Evolutionary conservation across 2,113 vertebrate genomes (phyloP).

Genomic region (Pelobates fuscus): DNA sequence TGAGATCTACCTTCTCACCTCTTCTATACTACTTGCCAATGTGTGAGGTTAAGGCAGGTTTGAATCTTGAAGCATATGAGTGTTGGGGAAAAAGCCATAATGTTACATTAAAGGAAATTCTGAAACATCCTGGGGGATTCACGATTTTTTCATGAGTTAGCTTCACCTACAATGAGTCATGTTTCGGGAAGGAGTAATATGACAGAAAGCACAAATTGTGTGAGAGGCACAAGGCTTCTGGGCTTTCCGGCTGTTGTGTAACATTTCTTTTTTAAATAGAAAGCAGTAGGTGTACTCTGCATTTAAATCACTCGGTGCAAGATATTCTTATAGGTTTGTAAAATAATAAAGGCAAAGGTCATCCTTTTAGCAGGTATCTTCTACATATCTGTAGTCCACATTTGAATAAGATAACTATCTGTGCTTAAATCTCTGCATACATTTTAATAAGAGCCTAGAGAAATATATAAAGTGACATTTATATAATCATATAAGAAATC

Average conservation of each 20-base stretch:
- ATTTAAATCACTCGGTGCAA: constrained; percentile 7
- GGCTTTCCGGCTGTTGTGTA: constrained; percentile 35
- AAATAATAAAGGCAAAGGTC: constrained; percentile 39
- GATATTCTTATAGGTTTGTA: constrained; percentile 15
- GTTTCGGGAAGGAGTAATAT: background rate
- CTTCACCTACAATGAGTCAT: constrained; percentile 33
- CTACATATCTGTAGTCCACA: constrained; percentile 26
- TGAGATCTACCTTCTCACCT: constrained; percentile 38
- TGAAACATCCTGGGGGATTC: constrained; percentile 23
- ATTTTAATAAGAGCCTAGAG: background rate
- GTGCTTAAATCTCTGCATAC: constrained; percentile 7
- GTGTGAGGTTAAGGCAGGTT: constrained; percentile 45
- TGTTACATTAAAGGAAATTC: constrained; percentile 11
- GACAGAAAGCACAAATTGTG: constrained; percentile 6
- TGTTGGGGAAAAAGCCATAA: constrained; percentile 15
- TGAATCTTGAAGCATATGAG: constrained; percentile 13
- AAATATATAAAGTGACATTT: too few relatives aligned
- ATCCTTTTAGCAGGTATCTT: constrained; percentile 10
- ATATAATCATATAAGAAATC: too few relatives aligned
- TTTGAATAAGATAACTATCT: constrained; percentile 16
- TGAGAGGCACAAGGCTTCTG: constrained; percentile 4
- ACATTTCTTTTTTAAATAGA: constrained; percentile 46
- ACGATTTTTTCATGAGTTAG: constrained; percentile 35
- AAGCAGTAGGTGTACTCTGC: constrained; percentile 24
- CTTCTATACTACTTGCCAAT: constrained; percentile 27